A percentile compares a stretch with the other conserved stretches of the same genome.
phyloP scores from a whole-genome alignment of 2,888 invertebrate genomes.

The Sarcophaga variegata region DNA sequence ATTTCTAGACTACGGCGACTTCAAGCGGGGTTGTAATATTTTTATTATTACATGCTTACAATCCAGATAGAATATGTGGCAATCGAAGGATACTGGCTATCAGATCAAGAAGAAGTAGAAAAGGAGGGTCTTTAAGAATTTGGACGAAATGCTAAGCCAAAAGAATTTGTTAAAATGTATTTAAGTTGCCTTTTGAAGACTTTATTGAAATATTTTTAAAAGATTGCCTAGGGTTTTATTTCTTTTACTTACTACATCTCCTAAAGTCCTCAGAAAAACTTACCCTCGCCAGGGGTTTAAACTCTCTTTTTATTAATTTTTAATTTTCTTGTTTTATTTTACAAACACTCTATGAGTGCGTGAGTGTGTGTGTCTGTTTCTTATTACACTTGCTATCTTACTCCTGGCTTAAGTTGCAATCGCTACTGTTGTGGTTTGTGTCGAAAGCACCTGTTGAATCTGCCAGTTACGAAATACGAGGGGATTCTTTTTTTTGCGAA shows the following conservation, averaged over 20 bases:
- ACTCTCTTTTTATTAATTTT: slow-evolving; percentile 10
- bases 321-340: background rate
- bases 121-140: too few species aligned
- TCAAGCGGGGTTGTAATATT: too few species aligned
- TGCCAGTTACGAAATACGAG: background rate
- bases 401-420: background rate
- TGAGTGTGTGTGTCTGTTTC: background rate
- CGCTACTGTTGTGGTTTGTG: background rate
- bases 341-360: background rate
- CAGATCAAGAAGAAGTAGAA: too few species aligned
- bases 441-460: slow-evolving; percentile 51
- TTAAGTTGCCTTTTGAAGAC: too few species aligned
- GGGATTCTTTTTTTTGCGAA: background rate
- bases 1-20: too few species aligned
- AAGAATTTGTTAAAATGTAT: too few species aligned
- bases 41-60: too few species aligned
- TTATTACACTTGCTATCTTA: slow-evolving; percentile 16
- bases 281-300: slow-evolving; percentile 18
- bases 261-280: background rate
- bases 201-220: background rate
- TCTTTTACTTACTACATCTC: too few species aligned
- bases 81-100: too few species aligned
- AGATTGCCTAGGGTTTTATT: background rate
- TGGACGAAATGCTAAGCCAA: too few species aligned
- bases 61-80: too few species aligned